Percentiles rank a stretch among this genome's conserved stretches.
phyloP scores from a whole-genome alignment of 2,888 invertebrate species.

The Megalurothrips usitatus region DNA sequence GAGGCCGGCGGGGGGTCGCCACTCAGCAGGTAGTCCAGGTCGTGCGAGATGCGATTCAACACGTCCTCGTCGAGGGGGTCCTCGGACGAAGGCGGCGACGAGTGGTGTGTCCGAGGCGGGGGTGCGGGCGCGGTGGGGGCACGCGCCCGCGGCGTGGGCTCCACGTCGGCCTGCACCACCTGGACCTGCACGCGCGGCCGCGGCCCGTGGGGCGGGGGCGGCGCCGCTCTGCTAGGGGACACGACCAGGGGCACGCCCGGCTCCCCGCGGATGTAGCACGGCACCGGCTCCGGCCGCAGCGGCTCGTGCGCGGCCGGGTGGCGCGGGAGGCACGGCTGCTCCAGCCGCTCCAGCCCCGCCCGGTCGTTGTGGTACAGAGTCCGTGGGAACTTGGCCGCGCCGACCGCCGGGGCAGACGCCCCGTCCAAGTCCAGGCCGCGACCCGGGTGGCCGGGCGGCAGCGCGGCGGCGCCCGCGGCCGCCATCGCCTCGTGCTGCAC shows the following conservation, averaged over 20 bases:
- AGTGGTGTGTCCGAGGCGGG: not conserved
- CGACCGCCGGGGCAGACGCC: not conserved
- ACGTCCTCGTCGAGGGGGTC: constrained; percentile 47
- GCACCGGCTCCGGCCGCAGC: not conserved
- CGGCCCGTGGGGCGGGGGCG: not conserved
- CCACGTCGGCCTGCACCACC: not conserved
- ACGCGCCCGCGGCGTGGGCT: not conserved
- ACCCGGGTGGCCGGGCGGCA: not conserved
- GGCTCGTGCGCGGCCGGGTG: not conserved
- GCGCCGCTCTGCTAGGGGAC: not conserved
- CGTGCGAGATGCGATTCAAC: constrained; percentile 74
- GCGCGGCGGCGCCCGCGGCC: not conserved
- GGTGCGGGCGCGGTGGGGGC: not conserved
- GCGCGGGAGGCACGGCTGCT: not conserved
- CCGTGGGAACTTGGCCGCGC: not conserved
- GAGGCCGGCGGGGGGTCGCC: constrained; percentile 42
- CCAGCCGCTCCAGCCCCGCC: not conserved
- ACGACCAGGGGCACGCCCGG: not conserved
- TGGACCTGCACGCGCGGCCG: not conserved
- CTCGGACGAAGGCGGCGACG: not conserved
- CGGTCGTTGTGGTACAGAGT: not conserved
- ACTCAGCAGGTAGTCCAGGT: constrained; percentile 75
- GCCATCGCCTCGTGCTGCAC: not conserved
- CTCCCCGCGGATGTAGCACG: constrained; percentile 18
- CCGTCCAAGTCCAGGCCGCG: not conserved